Base-by-base conservation (phyloP, 2,888 invertebrate genomes). In the Phyllotreta cruciferae region DNA sequence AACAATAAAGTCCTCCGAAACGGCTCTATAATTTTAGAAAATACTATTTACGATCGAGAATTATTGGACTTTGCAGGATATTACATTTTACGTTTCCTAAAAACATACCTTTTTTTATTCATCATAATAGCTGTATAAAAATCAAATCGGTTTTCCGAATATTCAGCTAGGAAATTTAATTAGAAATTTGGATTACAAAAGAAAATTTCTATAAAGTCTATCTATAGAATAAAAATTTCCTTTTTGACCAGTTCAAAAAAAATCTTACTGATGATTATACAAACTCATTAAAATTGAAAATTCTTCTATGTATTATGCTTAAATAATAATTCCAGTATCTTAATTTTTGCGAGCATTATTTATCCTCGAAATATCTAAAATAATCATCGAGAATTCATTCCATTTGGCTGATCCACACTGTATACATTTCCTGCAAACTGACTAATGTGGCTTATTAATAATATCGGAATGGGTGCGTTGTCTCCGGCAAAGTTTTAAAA, bases 391-490 rank as follows among this genome's bases (percentile, higher is more conserved):
- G 8, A 55, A 55, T 37, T 55, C 11, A 13, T 7, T 14, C 14
- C 11, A 24, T 9, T 13, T 49, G 11, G n/a, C 24, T 24, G 24
- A 1, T 24, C 24, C 24, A 24, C 24, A 24, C 24, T 24, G 24
- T 60, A 53, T 41, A 56, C 24, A 62, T 56, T 10, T 47, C 24
- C 34, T 41, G 41, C 14, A 55, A 49, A 54, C 11, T 49, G 14
- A 52, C 5, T 69, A 67, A 65, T 64, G 63, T 61, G 55, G 42
- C 41, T 65, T 66, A 69, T 66, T 69, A 65, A 65, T 64, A 67
- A 62, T 54, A 64, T 41, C 38, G 53, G 52, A 52, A 56, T 52
- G 64, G 53, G 42, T 45, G 52, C 44, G 62, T 49, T 63, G 62
- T 60, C 69, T 69, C 41, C 52, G 49, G 60, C 66, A 65, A 64